phyloP scores from a whole-genome alignment of 2,797 vertebrate species.

The Ambastaia sidthimunki region DNA sequence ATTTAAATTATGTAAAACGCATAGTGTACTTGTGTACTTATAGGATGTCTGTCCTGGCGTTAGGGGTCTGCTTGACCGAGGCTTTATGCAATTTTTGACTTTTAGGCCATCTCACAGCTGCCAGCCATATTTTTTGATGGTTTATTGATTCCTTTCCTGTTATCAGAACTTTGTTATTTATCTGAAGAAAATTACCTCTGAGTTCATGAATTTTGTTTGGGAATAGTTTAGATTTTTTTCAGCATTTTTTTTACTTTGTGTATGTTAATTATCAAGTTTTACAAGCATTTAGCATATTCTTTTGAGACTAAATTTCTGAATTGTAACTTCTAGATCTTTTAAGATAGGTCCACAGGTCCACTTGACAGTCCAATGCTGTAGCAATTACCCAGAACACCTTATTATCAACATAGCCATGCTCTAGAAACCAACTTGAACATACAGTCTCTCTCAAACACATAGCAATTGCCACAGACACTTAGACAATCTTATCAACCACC shows the following conservation, averaged over 20 bases:
- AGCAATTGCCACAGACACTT: no score
- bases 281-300: no score
- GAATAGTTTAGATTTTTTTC: no score
- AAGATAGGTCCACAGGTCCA: neutral
- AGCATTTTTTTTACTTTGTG: no score
- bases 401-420: neutral
- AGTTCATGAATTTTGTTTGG: neutral
- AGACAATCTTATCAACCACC: neutral
- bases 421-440: no score
- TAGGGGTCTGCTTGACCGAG: neutral
- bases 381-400: neutral
- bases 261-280: no score
- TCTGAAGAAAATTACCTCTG: slow-evolving; percentile 3
- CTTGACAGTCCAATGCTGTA: neutral
- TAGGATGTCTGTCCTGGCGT: neutral
- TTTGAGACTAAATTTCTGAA: neutral
- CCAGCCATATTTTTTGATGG: slow-evolving; percentile 11
- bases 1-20: slow-evolving; percentile 9
- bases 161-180: slow-evolving; percentile 11
- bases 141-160: slow-evolving; percentile 21
- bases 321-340: neutral
- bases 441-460: no score
- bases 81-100: slow-evolving; percentile 9
- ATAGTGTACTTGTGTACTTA: neutral
- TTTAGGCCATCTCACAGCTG: slow-evolving; percentile 25